Base-by-base conservation (phyloP, 2,113 vertebrate species). In the Dicentrarchus labrax region DNA sequence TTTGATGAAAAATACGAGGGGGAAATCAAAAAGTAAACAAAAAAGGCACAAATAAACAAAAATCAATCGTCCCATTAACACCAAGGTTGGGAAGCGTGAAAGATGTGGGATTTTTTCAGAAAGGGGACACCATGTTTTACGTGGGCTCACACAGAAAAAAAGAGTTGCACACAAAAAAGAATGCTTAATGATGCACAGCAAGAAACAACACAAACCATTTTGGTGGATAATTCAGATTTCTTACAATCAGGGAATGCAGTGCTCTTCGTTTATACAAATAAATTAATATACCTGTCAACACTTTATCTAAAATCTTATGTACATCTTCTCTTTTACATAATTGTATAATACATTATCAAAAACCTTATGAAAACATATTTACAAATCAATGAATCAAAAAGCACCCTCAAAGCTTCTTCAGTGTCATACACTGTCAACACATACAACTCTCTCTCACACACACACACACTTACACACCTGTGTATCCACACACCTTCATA, bases 241-340 rank as follows among this genome's bases (percentile, higher is more conserved):
- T 90, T 91, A 94, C 92, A 91, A 91, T 95, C 85, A 87, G 84
- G 90, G 92, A 94, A 92, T 80, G 83, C 88, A 84, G 85, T 90
- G 88, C 81, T 89, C 85, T 87, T 67, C 86, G 90, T 93, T 93
- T 90, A 87, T 94, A 94, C 92, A 95, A 95, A 95, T 95, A 93
- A 95, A 93, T 93, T 88, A 93, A 93, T 91, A 91, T 88, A 91
- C 79, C 81, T 88, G 90, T 90, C 87, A 47, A 94, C 92, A 94
- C 86, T 94, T 91, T 93, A 89, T 95, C 94, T 95, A 95, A 94
- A 95, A 95, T 96, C 95, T 94, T 95, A 95, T 96, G 84, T 95
- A 96, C 95, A 96, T 36, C 83, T 83, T 88, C 51, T 88, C 88
- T 88, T 94, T 95, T 94, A 95, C 93, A 96, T 89, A 90, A 89